Conservation (phyloP, 2,113 vertebrate genomes). For the Odocoileus hemionus region DNA sequence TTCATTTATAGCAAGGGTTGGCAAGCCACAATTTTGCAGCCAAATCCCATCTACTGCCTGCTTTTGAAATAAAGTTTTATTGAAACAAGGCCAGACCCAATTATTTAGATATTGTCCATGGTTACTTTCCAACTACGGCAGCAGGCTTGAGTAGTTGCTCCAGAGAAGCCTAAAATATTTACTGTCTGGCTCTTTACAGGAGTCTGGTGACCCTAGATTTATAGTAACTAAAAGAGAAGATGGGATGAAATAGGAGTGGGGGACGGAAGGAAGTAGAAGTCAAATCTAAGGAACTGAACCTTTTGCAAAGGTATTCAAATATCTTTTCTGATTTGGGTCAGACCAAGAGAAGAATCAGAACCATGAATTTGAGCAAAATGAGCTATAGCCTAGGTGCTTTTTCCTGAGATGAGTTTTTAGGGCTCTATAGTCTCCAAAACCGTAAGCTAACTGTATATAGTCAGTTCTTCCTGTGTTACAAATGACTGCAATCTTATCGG, state of each 20-base stretch:
- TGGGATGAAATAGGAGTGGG: neutral
- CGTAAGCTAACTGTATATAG: neutral
- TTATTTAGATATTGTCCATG: neutral
- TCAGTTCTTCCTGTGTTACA: neutral
- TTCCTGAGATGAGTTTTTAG: neutral
- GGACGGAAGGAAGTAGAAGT: neutral
- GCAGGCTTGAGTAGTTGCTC: neutral
- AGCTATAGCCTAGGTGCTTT: neutral
- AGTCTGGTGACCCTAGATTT: neutral
- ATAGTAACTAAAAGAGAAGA: neutral
- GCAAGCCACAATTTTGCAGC: neutral
- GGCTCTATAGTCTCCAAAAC: neutral
- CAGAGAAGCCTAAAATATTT: constrained; percentile 3
- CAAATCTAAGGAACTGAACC: neutral
- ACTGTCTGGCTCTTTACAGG: neutral
- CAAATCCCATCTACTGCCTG: neutral
- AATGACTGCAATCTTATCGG: neutral
- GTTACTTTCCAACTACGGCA: neutral
- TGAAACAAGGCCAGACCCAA: neutral
- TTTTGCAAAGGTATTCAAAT: constrained; percentile 24
- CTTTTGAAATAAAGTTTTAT: constrained; percentile 32
- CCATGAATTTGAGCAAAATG: neutral
- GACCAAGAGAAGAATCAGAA: neutral
- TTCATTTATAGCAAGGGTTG: neutral
- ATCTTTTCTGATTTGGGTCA: neutral